Conservation (phyloP, 2,113 vertebrate genomes). For the Salvelinus namaycush region DNA sequence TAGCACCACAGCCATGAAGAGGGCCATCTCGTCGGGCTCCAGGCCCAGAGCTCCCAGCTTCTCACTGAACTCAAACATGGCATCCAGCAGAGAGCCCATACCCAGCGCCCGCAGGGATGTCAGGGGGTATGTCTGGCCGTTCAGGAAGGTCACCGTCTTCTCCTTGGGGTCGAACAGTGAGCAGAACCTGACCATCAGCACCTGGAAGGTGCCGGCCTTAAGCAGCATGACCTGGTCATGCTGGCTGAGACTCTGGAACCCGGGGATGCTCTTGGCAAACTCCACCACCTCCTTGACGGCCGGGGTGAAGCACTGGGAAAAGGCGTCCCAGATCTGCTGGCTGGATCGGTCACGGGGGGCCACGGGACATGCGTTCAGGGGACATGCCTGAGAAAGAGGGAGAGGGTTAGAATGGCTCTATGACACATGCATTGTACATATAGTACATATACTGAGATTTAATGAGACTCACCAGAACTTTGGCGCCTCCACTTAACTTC, state of each 20-base stretch:
- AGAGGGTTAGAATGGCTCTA: background rate
- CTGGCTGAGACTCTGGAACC: slow-evolving; percentile 78
- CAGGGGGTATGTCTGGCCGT: slow-evolving; percentile 75
- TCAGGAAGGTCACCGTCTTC: slow-evolving; percentile 74
- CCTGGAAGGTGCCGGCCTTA: slow-evolving; percentile 83
- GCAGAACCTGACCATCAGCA: slow-evolving; percentile 81
- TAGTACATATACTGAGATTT: background rate
- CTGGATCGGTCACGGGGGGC: slow-evolving; percentile 65
- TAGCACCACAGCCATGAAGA: slow-evolving; percentile 81
- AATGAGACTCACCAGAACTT: slow-evolving; percentile 70
- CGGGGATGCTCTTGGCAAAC: slow-evolving; percentile 81
- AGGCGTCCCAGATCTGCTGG: slow-evolving; percentile 80
- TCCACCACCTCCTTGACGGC: slow-evolving; percentile 81
- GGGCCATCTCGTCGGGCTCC: slow-evolving; percentile 79
- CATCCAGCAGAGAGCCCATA: slow-evolving; percentile 75
- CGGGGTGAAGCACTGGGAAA: slow-evolving; percentile 80
- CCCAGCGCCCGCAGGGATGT: slow-evolving; percentile 67
- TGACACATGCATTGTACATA: background rate
- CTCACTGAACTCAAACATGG: slow-evolving; percentile 81
- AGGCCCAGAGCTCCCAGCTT: slow-evolving; percentile 73
- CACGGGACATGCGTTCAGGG: slow-evolving; percentile 75
- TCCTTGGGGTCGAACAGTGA: slow-evolving; percentile 76
- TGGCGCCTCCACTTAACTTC: slow-evolving; percentile 68
- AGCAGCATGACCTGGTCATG: slow-evolving; percentile 82
- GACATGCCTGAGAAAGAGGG: slow-evolving; percentile 71